phyloP scores from a whole-genome alignment of 1,140 invertebrate species.

The Matsumurasca onukii region DNA sequence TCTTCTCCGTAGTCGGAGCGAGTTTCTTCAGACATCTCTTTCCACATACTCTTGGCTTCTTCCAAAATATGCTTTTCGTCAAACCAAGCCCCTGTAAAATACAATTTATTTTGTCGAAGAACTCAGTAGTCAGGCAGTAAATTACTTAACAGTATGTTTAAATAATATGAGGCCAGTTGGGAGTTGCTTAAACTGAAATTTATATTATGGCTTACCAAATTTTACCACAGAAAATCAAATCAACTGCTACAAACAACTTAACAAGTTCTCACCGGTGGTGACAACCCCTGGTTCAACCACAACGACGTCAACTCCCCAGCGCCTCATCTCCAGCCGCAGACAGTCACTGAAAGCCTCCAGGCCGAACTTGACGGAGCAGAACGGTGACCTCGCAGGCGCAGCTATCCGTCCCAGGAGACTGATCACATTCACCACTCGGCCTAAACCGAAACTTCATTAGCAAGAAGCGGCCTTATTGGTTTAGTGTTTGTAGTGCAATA shows the following conservation, averaged over 20 bases:
- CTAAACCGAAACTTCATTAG: constrained; percentile 37
- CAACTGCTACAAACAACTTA: no score
- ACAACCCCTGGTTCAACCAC: constrained; percentile 83
- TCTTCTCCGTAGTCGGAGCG: constrained; percentile 75
- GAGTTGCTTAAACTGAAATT: no score
- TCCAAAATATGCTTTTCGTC: constrained; percentile 65
- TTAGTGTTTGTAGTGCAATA: no score
- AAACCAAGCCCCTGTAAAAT: constrained; percentile 54
- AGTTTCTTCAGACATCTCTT: constrained; percentile 68
- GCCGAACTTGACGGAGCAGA: constrained; percentile 71
- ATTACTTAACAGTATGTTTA: no score
- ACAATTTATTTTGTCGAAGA: background rate
- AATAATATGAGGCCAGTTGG: no score
- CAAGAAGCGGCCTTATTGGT: no score
- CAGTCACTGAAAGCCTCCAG: constrained; percentile 79
- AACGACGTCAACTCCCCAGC: constrained; percentile 67
- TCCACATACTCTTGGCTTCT: constrained; percentile 80
- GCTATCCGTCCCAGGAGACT: constrained; percentile 70
- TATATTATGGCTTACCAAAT: no score
- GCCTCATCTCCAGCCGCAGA: constrained; percentile 76
- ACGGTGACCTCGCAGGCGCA: constrained; percentile 73
- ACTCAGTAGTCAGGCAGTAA: no score
- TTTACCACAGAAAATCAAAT: no score
- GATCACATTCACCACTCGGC: constrained; percentile 47
- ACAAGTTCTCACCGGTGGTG: constrained; percentile 61